phyloP scores from a whole-genome alignment of 2,113 vertebrate genomes.

The Electrona antarctica region DNA sequence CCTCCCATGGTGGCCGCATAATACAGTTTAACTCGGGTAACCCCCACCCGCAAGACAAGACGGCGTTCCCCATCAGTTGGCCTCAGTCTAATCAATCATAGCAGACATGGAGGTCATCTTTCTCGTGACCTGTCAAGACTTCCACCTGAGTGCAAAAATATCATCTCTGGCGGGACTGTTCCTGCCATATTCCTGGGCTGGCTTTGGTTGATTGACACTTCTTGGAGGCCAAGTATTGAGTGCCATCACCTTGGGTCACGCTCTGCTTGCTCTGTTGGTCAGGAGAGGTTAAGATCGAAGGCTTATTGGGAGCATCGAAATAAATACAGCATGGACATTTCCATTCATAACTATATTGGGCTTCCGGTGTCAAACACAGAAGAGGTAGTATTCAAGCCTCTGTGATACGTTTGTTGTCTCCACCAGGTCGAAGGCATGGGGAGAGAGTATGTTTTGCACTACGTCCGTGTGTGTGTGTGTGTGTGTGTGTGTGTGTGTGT shows the following conservation, averaged over 20 bases:
- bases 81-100: slow-evolving; percentile 34
- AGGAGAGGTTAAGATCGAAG: slow-evolving; percentile 19
- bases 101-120: slow-evolving; percentile 16
- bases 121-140: slow-evolving; percentile 23
- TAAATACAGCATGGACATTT: no score
- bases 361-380: no score
- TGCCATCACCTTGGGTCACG: slow-evolving; percentile 25
- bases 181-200: slow-evolving; percentile 19
- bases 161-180: slow-evolving; percentile 16
- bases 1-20: not conserved
- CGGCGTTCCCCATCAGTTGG: not conserved
- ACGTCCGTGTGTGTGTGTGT: no score
- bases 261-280: slow-evolving; percentile 25
- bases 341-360: no score
- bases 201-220: slow-evolving; percentile 32
- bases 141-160: slow-evolving; percentile 28
- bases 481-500: no score
- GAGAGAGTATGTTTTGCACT: no score
- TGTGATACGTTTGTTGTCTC: no score
- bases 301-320: not conserved
- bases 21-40: no score
- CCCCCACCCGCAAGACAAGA: not conserved
- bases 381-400: no score
- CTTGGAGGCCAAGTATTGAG: slow-evolving; percentile 20
- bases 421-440: no score